Conservation (phyloP, 2,888 invertebrate species). For the Polylopha cassiicola region DNA sequence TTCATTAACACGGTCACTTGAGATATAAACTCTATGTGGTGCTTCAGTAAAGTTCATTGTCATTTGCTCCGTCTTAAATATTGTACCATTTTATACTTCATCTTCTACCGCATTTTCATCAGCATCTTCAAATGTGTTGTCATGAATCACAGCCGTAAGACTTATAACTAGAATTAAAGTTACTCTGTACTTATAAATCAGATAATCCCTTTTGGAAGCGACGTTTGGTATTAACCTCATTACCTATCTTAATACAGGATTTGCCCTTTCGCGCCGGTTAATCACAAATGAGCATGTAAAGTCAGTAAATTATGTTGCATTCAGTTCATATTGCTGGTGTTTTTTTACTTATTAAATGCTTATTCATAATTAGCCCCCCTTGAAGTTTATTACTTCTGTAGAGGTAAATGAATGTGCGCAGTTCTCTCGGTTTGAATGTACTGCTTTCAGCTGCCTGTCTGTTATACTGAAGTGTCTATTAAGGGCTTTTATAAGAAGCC, state of each 20-base stretch:
- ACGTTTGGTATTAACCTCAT: slow-evolving; percentile 69
- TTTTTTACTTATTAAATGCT: slow-evolving; percentile 66
- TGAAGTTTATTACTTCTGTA: slow-evolving; percentile 74
- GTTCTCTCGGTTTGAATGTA: slow-evolving; percentile 52
- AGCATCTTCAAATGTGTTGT: slow-evolving; percentile 47
- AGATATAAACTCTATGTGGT: slow-evolving; percentile 63
- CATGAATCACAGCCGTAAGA: slow-evolving; percentile 50
- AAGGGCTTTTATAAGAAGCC: slow-evolving; percentile 31
- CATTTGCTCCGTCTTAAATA: slow-evolving; percentile 53
- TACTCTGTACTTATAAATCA: slow-evolving; percentile 38
- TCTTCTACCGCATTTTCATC: slow-evolving; percentile 74
- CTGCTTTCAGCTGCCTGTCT: slow-evolving; percentile 32
- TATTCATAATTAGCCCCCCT: slow-evolving; percentile 77
- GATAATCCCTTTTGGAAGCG: slow-evolving; percentile 46
- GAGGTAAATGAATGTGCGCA: slow-evolving; percentile 53
- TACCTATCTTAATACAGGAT: slow-evolving; percentile 78
- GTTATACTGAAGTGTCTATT: slow-evolving; percentile 36
- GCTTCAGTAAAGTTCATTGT: slow-evolving; percentile 55
- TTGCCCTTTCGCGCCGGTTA: slow-evolving; percentile 77
- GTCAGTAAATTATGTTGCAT: slow-evolving; percentile 75
- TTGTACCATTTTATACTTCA: slow-evolving; percentile 68
- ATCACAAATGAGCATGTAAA: slow-evolving; percentile 77
- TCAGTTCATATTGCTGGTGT: slow-evolving; percentile 66
- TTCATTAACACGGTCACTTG: slow-evolving; percentile 64
- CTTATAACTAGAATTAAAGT: slow-evolving; percentile 50